Base-by-base conservation (phyloP, 2,888 invertebrate species). In the Congeria kusceri region DNA sequence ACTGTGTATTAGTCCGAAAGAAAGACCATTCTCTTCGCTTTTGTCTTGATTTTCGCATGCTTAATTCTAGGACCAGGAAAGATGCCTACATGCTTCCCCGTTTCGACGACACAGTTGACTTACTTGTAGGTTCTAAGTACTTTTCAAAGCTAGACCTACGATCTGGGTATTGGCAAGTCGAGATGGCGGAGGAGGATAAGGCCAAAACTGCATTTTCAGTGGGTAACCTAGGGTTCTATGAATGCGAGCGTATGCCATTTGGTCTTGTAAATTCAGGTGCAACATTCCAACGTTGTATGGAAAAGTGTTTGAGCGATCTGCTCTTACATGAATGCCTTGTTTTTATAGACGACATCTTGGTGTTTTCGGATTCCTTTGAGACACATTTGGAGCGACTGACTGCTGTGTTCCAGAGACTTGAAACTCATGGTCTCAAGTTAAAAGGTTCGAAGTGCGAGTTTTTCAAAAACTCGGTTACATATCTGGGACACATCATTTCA, bases 1-100 rank as follows among this genome's bases (percentile, higher is more conserved):
- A 23, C 68, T 70, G 44, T 65, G 62, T 83, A 4, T 57, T 73
- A 23, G 73, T 80, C 13, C 56, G 62, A 23, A 72, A 74, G 44
- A 68, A 65, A 53, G 73, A 72, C 62, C 64, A 63, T 0, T 27
- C 23, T 27, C 15, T 69, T 25, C 28, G 61, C 9, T 61, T 69
- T 20, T 62, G 49, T 25, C 7, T 63, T 18, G 71, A 71, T 63
- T 63, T 39, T 44, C 23, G 57, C 0, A 32, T 39, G n/a, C 18
- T 71, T 13, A 63, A 71, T 56, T 23, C 18, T 11, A 20, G 27
- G 5, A 64, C 63, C 13, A 15, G 25, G 20, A 63, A 71, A 28
- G 63, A 63, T n/a, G 46, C 56, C 4, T 71, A 63, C 57, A 53
- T 25, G 53, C 27, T 63, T 13, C 63, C 64, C 7, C 61, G 39